phyloP scores from a whole-genome alignment of 2,113 vertebrate genomes.

The Daboia siamensis region DNA sequence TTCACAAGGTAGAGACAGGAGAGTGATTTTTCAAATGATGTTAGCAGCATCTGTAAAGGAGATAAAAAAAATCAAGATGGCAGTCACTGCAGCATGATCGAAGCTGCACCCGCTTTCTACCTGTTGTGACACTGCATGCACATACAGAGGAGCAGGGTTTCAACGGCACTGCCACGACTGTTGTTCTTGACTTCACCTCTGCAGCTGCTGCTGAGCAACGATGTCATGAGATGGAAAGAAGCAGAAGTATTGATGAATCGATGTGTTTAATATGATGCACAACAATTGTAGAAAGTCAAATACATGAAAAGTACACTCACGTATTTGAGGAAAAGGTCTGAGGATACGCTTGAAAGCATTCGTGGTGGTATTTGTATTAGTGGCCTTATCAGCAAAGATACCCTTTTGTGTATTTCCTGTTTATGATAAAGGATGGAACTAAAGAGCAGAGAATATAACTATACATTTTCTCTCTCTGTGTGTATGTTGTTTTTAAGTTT shows the following conservation, averaged over 20 bases:
- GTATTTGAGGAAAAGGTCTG: constrained; percentile 3
- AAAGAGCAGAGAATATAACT: constrained; percentile 40
- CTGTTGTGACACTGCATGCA: too few relatives aligned
- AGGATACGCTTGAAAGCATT: constrained; percentile 16
- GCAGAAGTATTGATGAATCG: constrained; percentile 32
- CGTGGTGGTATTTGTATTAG: constrained; percentile 16
- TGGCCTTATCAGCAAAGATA: background rate
- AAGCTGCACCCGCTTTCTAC: too few relatives aligned
- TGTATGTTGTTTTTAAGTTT: constrained; percentile 62
- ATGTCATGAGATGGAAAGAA: background rate
- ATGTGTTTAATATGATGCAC: constrained; percentile 27
- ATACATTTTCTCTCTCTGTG: constrained; percentile 52
- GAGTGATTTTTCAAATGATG: constrained; percentile 13
- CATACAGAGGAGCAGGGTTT: too few relatives aligned
- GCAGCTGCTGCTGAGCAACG: background rate
- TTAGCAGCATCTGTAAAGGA: background rate
- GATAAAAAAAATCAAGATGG: background rate
- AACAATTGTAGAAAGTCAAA: background rate
- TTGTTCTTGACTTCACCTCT: too few relatives aligned
- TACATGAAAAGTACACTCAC: background rate
- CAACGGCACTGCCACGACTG: too few relatives aligned
- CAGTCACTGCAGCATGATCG: too few relatives aligned
- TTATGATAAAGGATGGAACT: constrained; percentile 10
- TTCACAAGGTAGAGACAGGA: constrained; percentile 5
- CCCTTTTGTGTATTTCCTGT: background rate